phyloP scores from a whole-genome alignment of 2,113 vertebrate species.

The Oncorhynchus mykiss region DNA sequence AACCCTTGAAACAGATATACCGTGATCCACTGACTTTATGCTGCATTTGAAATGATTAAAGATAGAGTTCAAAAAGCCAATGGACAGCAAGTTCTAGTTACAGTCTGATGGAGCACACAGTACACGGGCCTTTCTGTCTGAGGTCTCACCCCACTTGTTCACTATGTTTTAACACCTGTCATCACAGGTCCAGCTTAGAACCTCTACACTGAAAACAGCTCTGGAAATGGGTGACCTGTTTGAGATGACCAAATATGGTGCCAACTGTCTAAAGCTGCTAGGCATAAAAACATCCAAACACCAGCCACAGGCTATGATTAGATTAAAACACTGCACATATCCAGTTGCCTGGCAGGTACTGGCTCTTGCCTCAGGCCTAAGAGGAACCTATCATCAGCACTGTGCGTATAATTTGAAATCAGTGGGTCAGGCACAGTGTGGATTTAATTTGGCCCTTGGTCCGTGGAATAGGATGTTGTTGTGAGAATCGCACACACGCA shows the following conservation, averaged over 20 bases:
- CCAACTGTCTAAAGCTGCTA: slow-evolving; percentile 40
- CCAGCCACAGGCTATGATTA: background rate
- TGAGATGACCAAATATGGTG: slow-evolving; percentile 42
- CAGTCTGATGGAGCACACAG: too few relatives aligned
- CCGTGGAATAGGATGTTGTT: background rate
- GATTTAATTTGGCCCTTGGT: slow-evolving; percentile 6
- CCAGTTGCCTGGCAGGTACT: slow-evolving; percentile 4
- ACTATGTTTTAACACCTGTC: too few relatives aligned
- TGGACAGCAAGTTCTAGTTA: too few relatives aligned
- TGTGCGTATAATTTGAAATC: slow-evolving; percentile 10
- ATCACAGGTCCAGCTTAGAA: too few relatives aligned
- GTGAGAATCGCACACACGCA: too few relatives aligned
- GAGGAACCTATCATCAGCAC: slow-evolving; percentile 1
- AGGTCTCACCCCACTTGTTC: too few relatives aligned
- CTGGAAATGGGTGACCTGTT: slow-evolving; percentile 19
- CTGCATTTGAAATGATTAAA: too few relatives aligned
- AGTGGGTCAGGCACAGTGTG: slow-evolving; percentile 13
- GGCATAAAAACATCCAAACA: slow-evolving; percentile 6
- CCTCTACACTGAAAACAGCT: background rate
- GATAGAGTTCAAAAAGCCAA: too few relatives aligned
- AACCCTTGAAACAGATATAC: too few relatives aligned
- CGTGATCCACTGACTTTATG: too few relatives aligned
- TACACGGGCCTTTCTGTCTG: too few relatives aligned
- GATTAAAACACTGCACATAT: background rate
- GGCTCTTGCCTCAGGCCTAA: slow-evolving; percentile 1